Conservation (phyloP, 2,888 invertebrate species). For the Leucoptera coffeella region DNA sequence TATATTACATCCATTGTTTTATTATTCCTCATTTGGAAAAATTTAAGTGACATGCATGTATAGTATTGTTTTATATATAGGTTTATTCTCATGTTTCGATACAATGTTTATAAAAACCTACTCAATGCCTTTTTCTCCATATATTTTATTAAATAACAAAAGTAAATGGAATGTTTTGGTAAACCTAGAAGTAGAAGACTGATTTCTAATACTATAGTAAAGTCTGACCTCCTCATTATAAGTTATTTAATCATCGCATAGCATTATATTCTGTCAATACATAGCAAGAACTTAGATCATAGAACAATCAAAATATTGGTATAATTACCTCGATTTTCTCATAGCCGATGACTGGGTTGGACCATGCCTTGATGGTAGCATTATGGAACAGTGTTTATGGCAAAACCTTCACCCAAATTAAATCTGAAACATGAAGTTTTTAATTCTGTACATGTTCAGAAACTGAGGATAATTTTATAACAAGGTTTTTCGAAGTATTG, state of each 20-base stretch:
- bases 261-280: not conserved
- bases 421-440: constrained; percentile 1
- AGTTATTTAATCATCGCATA: not conserved
- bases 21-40: no score
- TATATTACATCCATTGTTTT: no score
- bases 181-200: no score
- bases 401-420: not conserved
- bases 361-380: constrained; percentile 19
- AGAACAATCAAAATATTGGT: not conserved
- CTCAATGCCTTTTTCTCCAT: not conserved
- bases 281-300: not conserved
- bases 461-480: constrained; percentile 2
- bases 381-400: constrained; percentile 7
- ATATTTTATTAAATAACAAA: not conserved
- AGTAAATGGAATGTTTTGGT: no score
- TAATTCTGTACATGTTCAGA: not conserved
- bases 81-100: not conserved
- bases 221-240: no score
- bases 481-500: no score
- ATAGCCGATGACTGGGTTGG: constrained; percentile 15
- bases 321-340: constrained; percentile 25
- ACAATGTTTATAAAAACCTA: not conserved
- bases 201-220: no score
- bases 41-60: not conserved
- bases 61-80: not conserved